Base-by-base conservation (phyloP, 2,797 vertebrate genomes). In the Chromobotia macracanthus region DNA sequence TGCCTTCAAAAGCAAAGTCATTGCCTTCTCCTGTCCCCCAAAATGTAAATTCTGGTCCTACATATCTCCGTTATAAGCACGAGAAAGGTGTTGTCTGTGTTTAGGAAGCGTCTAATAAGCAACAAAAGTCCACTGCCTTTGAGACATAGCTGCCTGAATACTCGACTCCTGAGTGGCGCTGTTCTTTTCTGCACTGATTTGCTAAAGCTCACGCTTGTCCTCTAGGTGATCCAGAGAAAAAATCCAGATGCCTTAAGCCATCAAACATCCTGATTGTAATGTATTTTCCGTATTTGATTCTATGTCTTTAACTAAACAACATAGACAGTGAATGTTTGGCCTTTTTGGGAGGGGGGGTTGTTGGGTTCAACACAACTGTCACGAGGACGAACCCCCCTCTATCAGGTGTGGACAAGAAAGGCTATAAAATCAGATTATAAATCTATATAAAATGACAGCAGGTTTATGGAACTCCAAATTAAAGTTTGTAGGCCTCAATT, bases 131-230 rank as follows among this genome's bases (percentile, higher is more conserved):
- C 77, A 7, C 65, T 55, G 74, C 71, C 31, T 74, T 83, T 74
- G 23, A 13, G 70, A 69, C 21, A 9, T 18, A 25, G 77, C 68
- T 81, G 68, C 75, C 78, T 1, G 70, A 77, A 77, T 78, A 60
- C 75, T 84, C 70, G 72, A 10, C 58, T 74, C 18, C 18, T 41
- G 13, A 21, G 60, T 64, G 72, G 64, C 69, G 48, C 82, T 84
- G 84, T 83, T 84, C 86, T 61, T 83, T 77, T 84, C 78, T 84
- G 86, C 66, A 85, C 81, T 81, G 68, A 66, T 55, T 56, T 4
- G 38, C 23, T 81, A 63, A 41, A 75, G 86, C 68, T 58, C 50
- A 60, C 79, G 64, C 79, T 84, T 84, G 89, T 90, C 89, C 87
- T 86, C 83, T 84, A 87, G 10, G 75, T 63, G 51, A 78, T 38